Base-by-base conservation (phyloP, 2,797 vertebrate species). In the Acanthornis magna region DNA sequence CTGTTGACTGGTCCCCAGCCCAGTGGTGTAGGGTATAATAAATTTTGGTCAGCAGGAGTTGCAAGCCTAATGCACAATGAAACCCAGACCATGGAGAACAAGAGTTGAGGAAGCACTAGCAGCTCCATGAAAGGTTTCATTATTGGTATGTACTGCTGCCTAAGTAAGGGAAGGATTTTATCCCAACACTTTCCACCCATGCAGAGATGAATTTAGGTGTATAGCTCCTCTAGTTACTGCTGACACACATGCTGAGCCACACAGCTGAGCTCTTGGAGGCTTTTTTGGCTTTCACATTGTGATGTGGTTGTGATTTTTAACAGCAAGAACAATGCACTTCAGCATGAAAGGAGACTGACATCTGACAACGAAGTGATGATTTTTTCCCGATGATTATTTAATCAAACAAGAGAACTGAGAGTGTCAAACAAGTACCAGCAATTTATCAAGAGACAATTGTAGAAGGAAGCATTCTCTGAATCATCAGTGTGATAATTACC, bases 401-500 rank as follows among this genome's bases (percentile, higher is more conserved):
- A 93, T 96, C 94, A 96, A 96, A 96, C 29, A 85, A 73, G 88
- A 84, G 79, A 95, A 85, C 55, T 66, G 87, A 88, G 87, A 70
- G 70, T 90, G 86, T 96, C 96, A 97, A 91, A 95, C 42, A 67
- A 96, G 66, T 68, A 80, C 58, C 27, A 95, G 91, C 65, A 94
- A 96, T 96, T 96, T 96, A 96, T 96, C 93, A 96, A 94, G 85
- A 96, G 88, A 85, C 75, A 73, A 50, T 86, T 79, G 87, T 60
- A 93, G 51, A 95, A 96, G 82, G 83, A 92, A 96, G 51, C 47
- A 47, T 88, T 89, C 84, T 94, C 92, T 91, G 95, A 96, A 87
- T 95, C 95, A 96, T 96, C 92, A 88, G 40, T 92, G 91, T 96
- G 88, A 96, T 96, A 96, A 97, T 97, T 96, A 96, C 79, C 81